phyloP scores from a whole-genome alignment of 2,888 invertebrate genomes.

The Mystacides longicornis region DNA sequence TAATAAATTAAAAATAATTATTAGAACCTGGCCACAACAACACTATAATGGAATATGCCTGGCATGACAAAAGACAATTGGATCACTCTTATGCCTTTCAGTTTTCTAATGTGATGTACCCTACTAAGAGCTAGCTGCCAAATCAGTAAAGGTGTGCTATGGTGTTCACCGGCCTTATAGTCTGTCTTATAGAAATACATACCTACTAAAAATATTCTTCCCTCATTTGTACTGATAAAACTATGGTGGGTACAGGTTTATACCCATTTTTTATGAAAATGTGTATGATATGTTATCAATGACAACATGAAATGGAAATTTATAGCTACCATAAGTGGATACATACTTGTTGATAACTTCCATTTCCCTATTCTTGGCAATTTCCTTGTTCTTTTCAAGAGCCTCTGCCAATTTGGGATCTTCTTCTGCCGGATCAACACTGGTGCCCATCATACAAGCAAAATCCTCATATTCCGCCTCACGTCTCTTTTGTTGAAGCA shows the following conservation, averaged over 20 bases:
- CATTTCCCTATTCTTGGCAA: slow-evolving; percentile 14
- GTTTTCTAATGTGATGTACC: too few relatives aligned
- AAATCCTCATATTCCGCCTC: slow-evolving; percentile 57
- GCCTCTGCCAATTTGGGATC: slow-evolving; percentile 38
- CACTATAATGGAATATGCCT: neutral
- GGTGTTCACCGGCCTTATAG: too few relatives aligned
- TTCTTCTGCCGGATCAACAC: slow-evolving; percentile 52
- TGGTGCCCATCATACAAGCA: slow-evolving; percentile 43
- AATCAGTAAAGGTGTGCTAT: too few relatives aligned
- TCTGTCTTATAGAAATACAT: too few relatives aligned
- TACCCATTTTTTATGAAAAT: too few relatives aligned
- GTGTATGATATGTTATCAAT: too few relatives aligned
- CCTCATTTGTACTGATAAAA: too few relatives aligned
- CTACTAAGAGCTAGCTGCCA: too few relatives aligned
- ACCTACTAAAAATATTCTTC: too few relatives aligned
- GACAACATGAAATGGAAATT: too few relatives aligned
- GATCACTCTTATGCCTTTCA: neutral
- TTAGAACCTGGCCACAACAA: neutral
- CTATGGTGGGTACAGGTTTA: too few relatives aligned
- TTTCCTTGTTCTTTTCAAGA: slow-evolving; percentile 14
- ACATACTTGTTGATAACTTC: slow-evolving; percentile 21
- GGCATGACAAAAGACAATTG: neutral
- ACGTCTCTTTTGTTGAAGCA: slow-evolving; percentile 56
- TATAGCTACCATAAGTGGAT: too few relatives aligned
- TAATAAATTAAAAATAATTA: neutral